Conservation (phyloP, 2,888 invertebrate genomes). For the Ypsolopha sequella region DNA sequence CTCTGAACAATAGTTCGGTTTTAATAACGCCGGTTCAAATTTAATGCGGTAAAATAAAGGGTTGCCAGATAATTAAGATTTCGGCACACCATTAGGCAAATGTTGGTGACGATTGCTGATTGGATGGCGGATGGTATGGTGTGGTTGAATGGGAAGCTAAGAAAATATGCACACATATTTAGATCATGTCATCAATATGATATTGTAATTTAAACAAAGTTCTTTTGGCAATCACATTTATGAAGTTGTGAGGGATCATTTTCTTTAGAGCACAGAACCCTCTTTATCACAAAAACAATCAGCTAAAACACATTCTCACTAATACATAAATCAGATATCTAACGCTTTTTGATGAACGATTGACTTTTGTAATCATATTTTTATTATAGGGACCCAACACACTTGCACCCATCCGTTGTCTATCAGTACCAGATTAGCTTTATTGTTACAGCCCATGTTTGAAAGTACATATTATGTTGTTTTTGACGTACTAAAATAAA, state of each 20-base stretch:
- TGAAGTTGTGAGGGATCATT: background rate
- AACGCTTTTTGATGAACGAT: constrained; percentile 26
- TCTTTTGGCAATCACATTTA: no score
- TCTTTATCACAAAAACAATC: constrained; percentile 48
- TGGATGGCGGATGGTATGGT: background rate
- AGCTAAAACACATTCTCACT: constrained; percentile 44
- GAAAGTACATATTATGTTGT: no score
- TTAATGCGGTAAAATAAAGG: background rate
- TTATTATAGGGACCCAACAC: constrained; percentile 31
- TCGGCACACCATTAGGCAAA: background rate
- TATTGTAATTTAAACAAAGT: no score
- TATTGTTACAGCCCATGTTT: no score
- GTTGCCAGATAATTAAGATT: background rate
- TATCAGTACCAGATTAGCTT: no score
- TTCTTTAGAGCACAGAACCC: background rate
- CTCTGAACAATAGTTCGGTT: constrained; percentile 8
- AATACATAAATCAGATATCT: constrained; percentile 50
- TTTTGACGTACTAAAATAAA: no score
- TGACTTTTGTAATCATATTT: constrained; percentile 50
- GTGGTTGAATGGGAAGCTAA: background rate
- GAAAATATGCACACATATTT: no score
- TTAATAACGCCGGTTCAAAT: background rate
- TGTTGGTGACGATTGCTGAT: background rate
- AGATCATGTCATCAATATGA: no score
- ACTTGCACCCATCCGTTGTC: background rate